A percentile compares a stretch with the other conserved stretches of the same genome.
These are phyloP conservation scores for Palloptera scutellata DNA, from an alignment of 2,888 invertebrate species.

Conservation along the genomic window DNA sequence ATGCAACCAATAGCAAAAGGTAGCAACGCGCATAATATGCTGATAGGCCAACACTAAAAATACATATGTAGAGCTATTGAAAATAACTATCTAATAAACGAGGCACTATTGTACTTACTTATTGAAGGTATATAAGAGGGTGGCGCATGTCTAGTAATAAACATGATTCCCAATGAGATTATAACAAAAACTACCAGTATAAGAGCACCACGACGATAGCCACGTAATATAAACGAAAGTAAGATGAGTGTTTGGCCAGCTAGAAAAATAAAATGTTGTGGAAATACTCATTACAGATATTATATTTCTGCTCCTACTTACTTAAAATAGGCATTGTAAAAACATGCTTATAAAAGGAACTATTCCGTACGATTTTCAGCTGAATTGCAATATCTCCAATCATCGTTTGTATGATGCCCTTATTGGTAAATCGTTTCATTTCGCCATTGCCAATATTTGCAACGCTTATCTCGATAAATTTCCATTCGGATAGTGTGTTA, in stretches of 20 bases:
- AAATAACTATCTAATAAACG: background rate
- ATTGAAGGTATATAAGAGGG: slow-evolving; percentile 55
- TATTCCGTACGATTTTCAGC: slow-evolving; percentile 54
- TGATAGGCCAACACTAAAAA: slow-evolving; percentile 53
- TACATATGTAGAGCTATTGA: background rate
- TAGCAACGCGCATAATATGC: slow-evolving; percentile 48
- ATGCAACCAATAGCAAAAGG: slow-evolving; percentile 55
- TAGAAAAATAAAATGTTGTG: slow-evolving; percentile 32
- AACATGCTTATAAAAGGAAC: slow-evolving; percentile 52
- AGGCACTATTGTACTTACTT: slow-evolving; percentile 46
- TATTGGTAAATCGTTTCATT: background rate
- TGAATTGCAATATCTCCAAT: slow-evolving; percentile 51
- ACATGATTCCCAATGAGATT: slow-evolving; percentile 53
- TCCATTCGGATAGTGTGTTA: slow-evolving; percentile 56
- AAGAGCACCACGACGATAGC: slow-evolving; percentile 54
- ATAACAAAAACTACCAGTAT: slow-evolving; percentile 53
- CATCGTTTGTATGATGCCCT: slow-evolving; percentile 46
- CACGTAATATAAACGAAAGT: slow-evolving; percentile 55
- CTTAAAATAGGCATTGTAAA: slow-evolving; percentile 56
- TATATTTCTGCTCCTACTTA: slow-evolving; percentile 37
- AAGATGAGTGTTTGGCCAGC: slow-evolving; percentile 52
- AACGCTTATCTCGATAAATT: slow-evolving; percentile 48
- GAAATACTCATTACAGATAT: slow-evolving; percentile 5
- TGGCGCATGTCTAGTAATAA: slow-evolving; percentile 55
- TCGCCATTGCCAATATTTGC: slow-evolving; percentile 34